Evolutionary conservation across 2,797 vertebrate species (phyloP).

Genomic region (Eulemur rubriventer): DNA sequence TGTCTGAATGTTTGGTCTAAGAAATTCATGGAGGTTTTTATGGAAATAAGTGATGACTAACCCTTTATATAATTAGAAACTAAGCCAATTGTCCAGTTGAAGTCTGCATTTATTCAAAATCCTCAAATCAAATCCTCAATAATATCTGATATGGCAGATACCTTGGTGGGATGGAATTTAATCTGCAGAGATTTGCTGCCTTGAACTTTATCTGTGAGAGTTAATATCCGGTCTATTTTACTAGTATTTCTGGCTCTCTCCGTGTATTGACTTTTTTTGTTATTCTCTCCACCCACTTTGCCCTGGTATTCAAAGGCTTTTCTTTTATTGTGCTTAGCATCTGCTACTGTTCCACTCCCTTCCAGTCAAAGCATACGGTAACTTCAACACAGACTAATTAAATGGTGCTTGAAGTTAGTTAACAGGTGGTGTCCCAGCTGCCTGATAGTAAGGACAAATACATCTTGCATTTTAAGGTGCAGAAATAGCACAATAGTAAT

Average conservation of each 20-base stretch:
- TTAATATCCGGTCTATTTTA: slow-evolving; percentile 37
- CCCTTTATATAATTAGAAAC: neutral
- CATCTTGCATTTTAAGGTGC: slow-evolving; percentile 37
- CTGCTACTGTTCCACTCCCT: slow-evolving; percentile 69
- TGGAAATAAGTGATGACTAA: neutral
- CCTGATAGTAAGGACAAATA: slow-evolving; percentile 74
- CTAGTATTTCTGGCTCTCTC: neutral
- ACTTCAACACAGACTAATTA: slow-evolving; percentile 84
- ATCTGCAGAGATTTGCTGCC: slow-evolving; percentile 42
- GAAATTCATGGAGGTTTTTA: neutral
- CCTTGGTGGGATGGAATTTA: neutral
- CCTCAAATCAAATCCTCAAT: neutral
- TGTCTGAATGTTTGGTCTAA: slow-evolving; percentile 8
- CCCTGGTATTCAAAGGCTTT: slow-evolving; percentile 58
- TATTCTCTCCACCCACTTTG: slow-evolving; percentile 61
- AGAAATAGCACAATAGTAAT: slow-evolving; percentile 4
- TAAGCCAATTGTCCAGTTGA: neutral
- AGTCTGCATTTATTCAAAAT: slow-evolving; percentile 19
- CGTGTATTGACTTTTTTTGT: slow-evolving; percentile 25
- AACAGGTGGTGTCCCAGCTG: slow-evolving; percentile 91
- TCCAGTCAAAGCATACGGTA: slow-evolving; percentile 71
- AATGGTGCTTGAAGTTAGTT: slow-evolving; percentile 84
- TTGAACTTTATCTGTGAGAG: neutral
- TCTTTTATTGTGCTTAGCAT: slow-evolving; percentile 60
- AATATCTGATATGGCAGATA: neutral